Evolutionary conservation across 2,888 invertebrate genomes (phyloP).

Genomic region (Brachyptera putata): DNA sequence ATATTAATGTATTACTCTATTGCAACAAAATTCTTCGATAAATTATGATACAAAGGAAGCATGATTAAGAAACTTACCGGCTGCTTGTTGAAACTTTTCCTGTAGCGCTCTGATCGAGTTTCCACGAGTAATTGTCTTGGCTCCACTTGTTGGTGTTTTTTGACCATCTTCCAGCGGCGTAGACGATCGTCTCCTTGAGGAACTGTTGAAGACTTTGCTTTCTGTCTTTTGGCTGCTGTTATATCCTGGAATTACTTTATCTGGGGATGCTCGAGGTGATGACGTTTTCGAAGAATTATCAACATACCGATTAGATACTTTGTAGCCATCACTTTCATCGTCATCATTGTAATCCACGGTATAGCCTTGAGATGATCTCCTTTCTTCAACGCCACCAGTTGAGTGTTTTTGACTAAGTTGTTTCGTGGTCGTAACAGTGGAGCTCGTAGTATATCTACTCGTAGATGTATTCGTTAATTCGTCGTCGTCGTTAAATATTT

Average conservation of each 20-base stretch:
- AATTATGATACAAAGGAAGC: too few relatives aligned
- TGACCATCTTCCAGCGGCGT: slow-evolving; percentile 23
- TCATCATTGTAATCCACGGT: slow-evolving; percentile 18
- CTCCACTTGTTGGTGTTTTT: slow-evolving; percentile 27
- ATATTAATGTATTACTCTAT: too few relatives aligned
- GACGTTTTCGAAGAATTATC: background rate
- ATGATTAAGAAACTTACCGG: slow-evolving; percentile 49
- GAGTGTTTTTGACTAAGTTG: background rate
- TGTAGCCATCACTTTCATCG: slow-evolving; percentile 27
- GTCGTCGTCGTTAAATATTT: slow-evolving; percentile 27
- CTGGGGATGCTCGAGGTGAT: slow-evolving; percentile 3
- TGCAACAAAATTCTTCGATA: too few relatives aligned
- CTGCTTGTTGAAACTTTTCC: slow-evolving; percentile 73
- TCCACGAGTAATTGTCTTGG: slow-evolving; percentile 53
- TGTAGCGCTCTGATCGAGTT: slow-evolving; percentile 73
- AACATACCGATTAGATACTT: slow-evolving; percentile 4
- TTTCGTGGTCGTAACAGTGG: background rate
- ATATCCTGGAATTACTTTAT: slow-evolving; percentile 1
- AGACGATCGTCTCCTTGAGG: slow-evolving; percentile 26
- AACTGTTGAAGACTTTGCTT: background rate
- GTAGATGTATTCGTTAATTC: slow-evolving; percentile 1
- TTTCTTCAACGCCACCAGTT: slow-evolving; percentile 21
- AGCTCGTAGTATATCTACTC: background rate
- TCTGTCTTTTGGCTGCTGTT: too few relatives aligned
- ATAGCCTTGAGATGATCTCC: slow-evolving; percentile 19